Evolutionary conservation across 2,888 invertebrate species (phyloP).

Genomic region (Parelbella ahira): DNA sequence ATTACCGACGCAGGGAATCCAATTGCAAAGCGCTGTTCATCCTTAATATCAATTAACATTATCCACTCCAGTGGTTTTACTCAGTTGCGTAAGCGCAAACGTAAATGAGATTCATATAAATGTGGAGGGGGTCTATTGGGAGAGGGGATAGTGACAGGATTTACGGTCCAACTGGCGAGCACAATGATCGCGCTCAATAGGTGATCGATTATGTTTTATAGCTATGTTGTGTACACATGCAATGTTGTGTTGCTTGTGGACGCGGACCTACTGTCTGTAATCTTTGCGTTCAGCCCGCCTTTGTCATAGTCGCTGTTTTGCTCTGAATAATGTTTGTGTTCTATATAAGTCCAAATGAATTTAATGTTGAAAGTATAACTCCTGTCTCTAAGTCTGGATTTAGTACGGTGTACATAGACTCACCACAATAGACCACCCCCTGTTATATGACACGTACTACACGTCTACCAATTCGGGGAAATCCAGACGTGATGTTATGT

Average conservation of each 20-base stretch:
- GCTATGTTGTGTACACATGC: slow-evolving; percentile 42
- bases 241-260: slow-evolving; percentile 27
- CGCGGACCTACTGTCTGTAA: slow-evolving; percentile 27
- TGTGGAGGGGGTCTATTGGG: slow-evolving; percentile 36
- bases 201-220: slow-evolving; percentile 77
- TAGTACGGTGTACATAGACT: no score
- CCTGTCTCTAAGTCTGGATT: no score
- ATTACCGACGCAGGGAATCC: slow-evolving; percentile 4
- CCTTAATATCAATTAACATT: slow-evolving; percentile 58
- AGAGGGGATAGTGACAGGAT: slow-evolving; percentile 67
- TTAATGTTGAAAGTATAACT: no score
- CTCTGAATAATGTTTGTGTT: no score
- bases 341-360: no score
- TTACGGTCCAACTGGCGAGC: slow-evolving; percentile 74
- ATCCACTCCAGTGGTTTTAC: slow-evolving; percentile 62
- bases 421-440: no score
- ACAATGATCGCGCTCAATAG: slow-evolving; percentile 77
- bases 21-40: slow-evolving; percentile 32
- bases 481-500: no score
- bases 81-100: slow-evolving; percentile 72
- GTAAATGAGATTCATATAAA: slow-evolving; percentile 74
- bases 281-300: slow-evolving; percentile 5
- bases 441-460: no score
- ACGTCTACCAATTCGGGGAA: no score
- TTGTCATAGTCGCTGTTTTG: slow-evolving; percentile 28